Evolutionary conservation across 2,797 vertebrate genomes (phyloP).

Genomic region (Spondyliosoma cantharus): DNA sequence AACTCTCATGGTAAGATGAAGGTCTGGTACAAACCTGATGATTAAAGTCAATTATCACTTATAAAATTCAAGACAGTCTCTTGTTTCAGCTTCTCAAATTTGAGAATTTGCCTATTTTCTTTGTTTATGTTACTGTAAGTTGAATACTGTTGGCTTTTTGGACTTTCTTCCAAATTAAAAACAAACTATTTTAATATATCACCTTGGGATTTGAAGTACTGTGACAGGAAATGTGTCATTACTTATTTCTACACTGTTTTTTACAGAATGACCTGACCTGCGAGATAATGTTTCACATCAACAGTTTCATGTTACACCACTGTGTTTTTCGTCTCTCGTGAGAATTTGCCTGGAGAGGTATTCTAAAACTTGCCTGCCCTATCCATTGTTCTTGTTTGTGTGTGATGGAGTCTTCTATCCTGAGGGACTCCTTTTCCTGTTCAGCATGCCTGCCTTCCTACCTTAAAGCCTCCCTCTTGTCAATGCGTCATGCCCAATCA

Average conservation of each 20-base stretch:
- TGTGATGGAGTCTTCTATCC: constrained; percentile 11
- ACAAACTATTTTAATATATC: background rate
- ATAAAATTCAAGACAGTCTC: background rate
- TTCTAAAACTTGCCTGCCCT: background rate
- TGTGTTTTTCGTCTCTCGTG: background rate
- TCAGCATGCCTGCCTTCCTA: constrained; percentile 8
- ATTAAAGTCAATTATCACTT: background rate
- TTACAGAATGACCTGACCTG: background rate
- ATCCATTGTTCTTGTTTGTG: constrained; percentile 18
- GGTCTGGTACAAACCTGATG: too few relatives aligned
- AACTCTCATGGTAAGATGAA: too few relatives aligned
- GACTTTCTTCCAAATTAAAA: background rate
- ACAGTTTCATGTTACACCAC: background rate
- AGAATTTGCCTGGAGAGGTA: background rate
- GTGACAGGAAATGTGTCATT: background rate
- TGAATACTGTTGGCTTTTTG: background rate
- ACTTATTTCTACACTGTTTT: background rate
- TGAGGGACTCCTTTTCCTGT: constrained; percentile 23
- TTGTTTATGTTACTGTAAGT: background rate
- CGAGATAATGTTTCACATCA: background rate
- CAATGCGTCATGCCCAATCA: constrained; percentile 38
- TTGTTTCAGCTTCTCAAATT: background rate
- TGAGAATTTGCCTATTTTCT: background rate
- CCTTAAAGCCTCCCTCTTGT: constrained; percentile 35
- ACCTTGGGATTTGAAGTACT: background rate